Conservation (phyloP, 2,888 invertebrate genomes). For the Phalera bucephala region DNA sequence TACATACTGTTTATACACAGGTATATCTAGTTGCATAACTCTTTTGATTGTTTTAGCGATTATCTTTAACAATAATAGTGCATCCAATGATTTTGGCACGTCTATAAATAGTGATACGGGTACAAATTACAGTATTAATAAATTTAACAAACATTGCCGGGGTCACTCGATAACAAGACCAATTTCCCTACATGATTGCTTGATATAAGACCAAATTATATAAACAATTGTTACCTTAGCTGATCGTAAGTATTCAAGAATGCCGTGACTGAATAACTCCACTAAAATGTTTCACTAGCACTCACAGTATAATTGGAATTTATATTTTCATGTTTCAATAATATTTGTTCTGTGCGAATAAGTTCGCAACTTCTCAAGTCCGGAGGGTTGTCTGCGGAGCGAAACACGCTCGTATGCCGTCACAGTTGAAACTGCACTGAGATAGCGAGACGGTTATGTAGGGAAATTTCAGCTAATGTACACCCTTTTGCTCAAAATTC, state of each 20-base stretch:
- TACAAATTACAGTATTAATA: constrained; percentile 45
- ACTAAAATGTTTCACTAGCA: constrained; percentile 18
- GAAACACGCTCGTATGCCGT: constrained; percentile 43
- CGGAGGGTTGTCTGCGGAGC: constrained; percentile 17
- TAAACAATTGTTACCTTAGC: constrained; percentile 26
- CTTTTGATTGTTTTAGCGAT: constrained; percentile 15
- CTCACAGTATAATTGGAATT: constrained; percentile 19
- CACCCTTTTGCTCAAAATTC: constrained; percentile 23
- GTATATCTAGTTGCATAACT: constrained; percentile 10
- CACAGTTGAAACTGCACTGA: constrained; percentile 51
- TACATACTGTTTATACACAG: constrained; percentile 17
- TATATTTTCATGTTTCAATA: constrained; percentile 10
- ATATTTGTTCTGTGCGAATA: constrained; percentile 10
- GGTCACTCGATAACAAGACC: constrained; percentile 55
- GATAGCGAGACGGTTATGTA: constrained; percentile 13
- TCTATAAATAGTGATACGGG: constrained; percentile 35
- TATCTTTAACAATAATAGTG: constrained; percentile 8
- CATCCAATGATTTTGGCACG: constrained; percentile 34
- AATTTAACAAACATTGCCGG: constrained; percentile 63
- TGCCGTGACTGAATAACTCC: constrained; percentile 7
- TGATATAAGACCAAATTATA: constrained; percentile 21
- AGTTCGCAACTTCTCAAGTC: constrained; percentile 36
- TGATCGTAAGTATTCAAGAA: constrained; percentile 6
- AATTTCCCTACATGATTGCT: constrained; percentile 40
- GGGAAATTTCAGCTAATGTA: constrained; percentile 28